Conservation (phyloP, 1,140 invertebrate genomes). For the Zaprionus lachaisei region DNA sequence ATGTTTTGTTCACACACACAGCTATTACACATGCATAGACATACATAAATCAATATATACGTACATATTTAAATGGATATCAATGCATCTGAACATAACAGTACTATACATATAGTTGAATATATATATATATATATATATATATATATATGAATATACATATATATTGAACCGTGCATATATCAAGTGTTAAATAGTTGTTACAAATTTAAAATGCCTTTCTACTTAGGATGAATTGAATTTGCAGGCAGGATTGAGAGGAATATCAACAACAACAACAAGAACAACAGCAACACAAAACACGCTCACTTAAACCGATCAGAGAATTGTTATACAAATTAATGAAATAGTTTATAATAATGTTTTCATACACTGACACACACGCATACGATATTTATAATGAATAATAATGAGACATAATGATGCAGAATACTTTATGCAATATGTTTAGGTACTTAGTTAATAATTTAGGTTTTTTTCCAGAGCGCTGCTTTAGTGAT, state of each 20-base stretch:
- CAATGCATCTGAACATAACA: constrained; percentile 50
- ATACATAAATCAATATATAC: constrained; percentile 52
- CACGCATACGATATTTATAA: constrained; percentile 37
- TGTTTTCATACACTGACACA: constrained; percentile 53
- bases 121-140: constrained; percentile 15
- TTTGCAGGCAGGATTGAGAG: constrained; percentile 18
- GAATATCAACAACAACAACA: constrained; percentile 31
- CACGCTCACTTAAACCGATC: constrained; percentile 34
- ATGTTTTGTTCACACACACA: constrained; percentile 28
- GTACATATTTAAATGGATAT: constrained; percentile 43
- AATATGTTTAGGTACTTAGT: constrained; percentile 46
- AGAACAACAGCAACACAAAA: constrained; percentile 17
- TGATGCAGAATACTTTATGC: constrained; percentile 28
- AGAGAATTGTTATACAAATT: constrained; percentile 69
- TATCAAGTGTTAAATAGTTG: constrained; percentile 81
- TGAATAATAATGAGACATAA: constrained; percentile 27
- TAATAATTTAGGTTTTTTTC: constrained; percentile 54
- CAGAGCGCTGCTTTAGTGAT: constrained; percentile 80
- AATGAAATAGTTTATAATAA: constrained; percentile 69
- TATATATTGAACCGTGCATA: constrained; percentile 31
- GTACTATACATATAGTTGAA: constrained; percentile 33
- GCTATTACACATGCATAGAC: constrained; percentile 10
- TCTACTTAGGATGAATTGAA: constrained; percentile 2
- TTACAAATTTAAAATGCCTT: constrained; percentile 51
- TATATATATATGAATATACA: constrained; percentile 21